These are phyloP conservation scores for Strigops habroptila DNA, from an alignment of 2,113 vertebrate genomes.

Conservation along the genomic window DNA sequence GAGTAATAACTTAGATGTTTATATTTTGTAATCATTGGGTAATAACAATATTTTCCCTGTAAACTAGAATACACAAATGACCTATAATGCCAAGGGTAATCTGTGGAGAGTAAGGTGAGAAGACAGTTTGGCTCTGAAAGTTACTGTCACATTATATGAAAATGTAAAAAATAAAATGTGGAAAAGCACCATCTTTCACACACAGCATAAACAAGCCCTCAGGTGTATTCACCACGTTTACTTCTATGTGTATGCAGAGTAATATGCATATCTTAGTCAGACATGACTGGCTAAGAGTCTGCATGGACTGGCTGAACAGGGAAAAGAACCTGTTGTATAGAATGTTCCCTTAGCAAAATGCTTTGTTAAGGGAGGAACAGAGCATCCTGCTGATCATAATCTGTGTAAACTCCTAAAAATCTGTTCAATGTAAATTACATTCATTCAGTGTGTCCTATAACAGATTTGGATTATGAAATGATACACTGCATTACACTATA, in stretches of 20 bases:
- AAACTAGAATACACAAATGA: neutral
- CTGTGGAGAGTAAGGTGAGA: neutral
- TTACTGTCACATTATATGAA: neutral
- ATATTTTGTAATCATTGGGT: neutral
- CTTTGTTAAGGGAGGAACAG: neutral
- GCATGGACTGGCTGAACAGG: neutral
- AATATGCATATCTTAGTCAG: neutral
- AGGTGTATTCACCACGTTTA: neutral
- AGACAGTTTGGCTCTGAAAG: neutral
- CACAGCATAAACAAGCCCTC: neutral
- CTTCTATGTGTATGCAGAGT: neutral
- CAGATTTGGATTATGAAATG: neutral
- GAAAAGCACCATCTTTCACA: neutral
- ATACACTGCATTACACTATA: neutral
- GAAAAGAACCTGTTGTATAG: neutral
- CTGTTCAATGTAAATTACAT: neutral
- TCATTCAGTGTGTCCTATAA: neutral
- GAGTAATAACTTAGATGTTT: neutral
- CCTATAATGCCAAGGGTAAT: neutral
- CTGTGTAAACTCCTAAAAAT: neutral
- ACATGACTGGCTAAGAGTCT: neutral
- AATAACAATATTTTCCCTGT: neutral
- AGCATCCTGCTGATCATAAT: neutral
- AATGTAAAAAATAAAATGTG: neutral
- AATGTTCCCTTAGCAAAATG: neutral